Percentiles rank a stretch among this genome's conserved stretches.
Conservation (phyloP, 2,888 invertebrate genomes). For the Tetropium fuscum region DNA sequence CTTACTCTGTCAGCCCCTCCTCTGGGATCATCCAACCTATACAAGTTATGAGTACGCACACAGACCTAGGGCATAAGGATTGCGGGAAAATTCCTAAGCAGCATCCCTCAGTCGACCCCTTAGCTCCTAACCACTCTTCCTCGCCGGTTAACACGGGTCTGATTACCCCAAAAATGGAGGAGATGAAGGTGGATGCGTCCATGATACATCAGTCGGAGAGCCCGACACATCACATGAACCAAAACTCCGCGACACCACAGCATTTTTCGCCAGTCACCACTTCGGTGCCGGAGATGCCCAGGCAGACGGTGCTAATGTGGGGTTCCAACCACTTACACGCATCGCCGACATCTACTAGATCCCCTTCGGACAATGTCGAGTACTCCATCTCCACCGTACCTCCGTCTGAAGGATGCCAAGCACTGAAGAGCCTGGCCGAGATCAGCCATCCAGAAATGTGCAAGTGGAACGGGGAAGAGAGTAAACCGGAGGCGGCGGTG, state of each 20-base stretch:
- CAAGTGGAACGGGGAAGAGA: slow-evolving; percentile 60
- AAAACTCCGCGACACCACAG: slow-evolving; percentile 55
- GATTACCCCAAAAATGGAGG: slow-evolving; percentile 73
- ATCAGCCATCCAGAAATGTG: slow-evolving; percentile 62
- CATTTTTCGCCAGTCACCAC: slow-evolving; percentile 62
- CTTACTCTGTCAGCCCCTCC: slow-evolving; percentile 67
- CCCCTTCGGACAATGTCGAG: slow-evolving; percentile 46
- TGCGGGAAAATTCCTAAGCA: slow-evolving; percentile 58
- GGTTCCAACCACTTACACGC: slow-evolving; percentile 68
- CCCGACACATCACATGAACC: slow-evolving; percentile 50
- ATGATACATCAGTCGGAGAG: slow-evolving; percentile 49
- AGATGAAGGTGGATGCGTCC: slow-evolving; percentile 68
- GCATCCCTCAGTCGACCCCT: slow-evolving; percentile 67
- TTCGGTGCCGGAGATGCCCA: slow-evolving; percentile 69
- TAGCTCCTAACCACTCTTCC: slow-evolving; percentile 71
- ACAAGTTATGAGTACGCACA: slow-evolving; percentile 61
- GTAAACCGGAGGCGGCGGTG: slow-evolving; percentile 54
- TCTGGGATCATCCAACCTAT: slow-evolving; percentile 67
- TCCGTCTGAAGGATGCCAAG: slow-evolving; percentile 55
- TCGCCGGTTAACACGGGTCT: slow-evolving; percentile 72
- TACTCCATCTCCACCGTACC: slow-evolving; percentile 29
- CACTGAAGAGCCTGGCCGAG: slow-evolving; percentile 58
- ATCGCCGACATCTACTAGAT: slow-evolving; percentile 54
- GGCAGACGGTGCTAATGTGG: slow-evolving; percentile 96
- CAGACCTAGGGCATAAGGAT: slow-evolving; percentile 55